Conservation (phyloP, 2,113 vertebrate species). For the Neofelis nebulosa region DNA sequence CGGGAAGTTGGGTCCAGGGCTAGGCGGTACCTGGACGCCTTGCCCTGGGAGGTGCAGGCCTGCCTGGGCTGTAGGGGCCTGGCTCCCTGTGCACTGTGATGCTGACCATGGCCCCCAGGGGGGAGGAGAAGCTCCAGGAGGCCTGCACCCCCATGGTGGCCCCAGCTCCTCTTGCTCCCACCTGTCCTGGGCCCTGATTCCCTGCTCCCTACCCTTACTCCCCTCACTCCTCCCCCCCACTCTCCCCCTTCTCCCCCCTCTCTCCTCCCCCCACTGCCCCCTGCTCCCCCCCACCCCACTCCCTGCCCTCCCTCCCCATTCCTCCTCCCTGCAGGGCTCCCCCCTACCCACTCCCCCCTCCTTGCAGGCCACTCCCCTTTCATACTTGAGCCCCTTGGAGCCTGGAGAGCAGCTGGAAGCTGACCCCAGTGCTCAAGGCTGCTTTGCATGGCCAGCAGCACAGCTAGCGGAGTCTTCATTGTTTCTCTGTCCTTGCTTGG, state of each 20-base stretch:
- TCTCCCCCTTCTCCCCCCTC: no score
- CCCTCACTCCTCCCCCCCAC: not conserved
- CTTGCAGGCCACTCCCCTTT: not conserved
- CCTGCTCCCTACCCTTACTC: not conserved
- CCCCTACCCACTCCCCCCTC: not conserved
- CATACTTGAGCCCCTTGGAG: not conserved
- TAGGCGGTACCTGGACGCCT: fast-evolving
- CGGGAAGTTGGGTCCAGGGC: not conserved
- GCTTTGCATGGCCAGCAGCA: not conserved
- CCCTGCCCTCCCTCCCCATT: not conserved
- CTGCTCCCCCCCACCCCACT: not conserved
- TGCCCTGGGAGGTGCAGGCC: not conserved
- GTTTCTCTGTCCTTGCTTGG: not conserved
- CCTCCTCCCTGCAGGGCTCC: not conserved
- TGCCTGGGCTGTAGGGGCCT: not conserved
- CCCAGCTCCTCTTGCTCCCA: no score
- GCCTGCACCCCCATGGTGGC: not conserved
- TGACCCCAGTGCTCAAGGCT: not conserved
- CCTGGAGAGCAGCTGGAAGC: not conserved
- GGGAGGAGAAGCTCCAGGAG: not conserved
- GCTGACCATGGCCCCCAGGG: not conserved
- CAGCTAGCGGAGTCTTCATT: not conserved
- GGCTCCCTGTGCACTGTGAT: not conserved
- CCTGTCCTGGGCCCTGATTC: no score
- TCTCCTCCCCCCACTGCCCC: not conserved